Evolutionary conservation across 2,113 vertebrate species (phyloP), one percentile per base, ranked within the genome.

Genomic region (Poeciliopsis occidentalis): DNA sequence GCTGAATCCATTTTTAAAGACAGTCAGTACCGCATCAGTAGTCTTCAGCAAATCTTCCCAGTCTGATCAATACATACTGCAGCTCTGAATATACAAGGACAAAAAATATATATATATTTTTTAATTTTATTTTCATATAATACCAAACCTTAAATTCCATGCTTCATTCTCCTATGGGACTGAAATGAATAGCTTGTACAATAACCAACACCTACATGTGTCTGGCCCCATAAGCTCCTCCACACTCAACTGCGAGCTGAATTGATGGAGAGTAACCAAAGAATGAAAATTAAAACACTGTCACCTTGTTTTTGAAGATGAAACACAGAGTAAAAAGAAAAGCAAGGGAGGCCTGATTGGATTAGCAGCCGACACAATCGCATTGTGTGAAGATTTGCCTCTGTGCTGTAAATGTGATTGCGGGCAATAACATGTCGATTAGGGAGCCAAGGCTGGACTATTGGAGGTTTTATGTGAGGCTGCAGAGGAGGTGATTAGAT

Each of bases 231-330:
- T 92, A 83, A 90, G 90, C 85, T 57, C 82, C 81, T 76, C 86
- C 82, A 82, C 80, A 88, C 89, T 72, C 89, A 41, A 72, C 73
- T 8, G 73, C 77, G 69, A 73, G 78, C 67, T 84, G 93, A 93
- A 94, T 88, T 93, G 92, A 94, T 91, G 84, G 92, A 89, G 90
- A 89, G 89, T 89, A 90, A 92, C 84, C 95, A 95, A 91, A 93
- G 93, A 95, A 96, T 97, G 96, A 98, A 97, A 98, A 98, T 98
- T 96, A 98, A 99, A 98, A 97, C 95, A 93, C 94, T 94, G 94
- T 93, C 93, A 70, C 82, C 94, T 96, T 92, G 91, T 94, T 93
- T 91, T 89, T 80, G 89, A 60, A 91, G 74, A 91, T 94, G 95
- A 95, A 94, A 90, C 89, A 93, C 93, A 93, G 95, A 94, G 96